A percentile compares a stretch with the other conserved stretches of the same genome.
Conservation (phyloP, 2,113 vertebrate species). For the Cavia aperea region DNA sequence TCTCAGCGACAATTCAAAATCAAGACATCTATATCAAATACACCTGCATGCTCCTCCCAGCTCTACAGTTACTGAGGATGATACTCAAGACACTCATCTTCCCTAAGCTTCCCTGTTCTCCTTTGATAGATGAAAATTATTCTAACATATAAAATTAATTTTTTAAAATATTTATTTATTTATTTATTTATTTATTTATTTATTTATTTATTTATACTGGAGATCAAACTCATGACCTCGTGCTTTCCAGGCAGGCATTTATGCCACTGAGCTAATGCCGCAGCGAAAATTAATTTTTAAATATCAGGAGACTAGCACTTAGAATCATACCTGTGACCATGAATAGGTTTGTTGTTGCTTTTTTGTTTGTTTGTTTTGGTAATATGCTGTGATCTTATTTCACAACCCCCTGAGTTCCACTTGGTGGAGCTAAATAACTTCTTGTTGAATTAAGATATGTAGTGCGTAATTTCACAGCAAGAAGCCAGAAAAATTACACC, state of each 20-base stretch:
- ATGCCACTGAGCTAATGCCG: too few relatives aligned
- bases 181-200: too few relatives aligned
- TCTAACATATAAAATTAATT: not conserved
- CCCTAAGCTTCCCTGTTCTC: not conserved
- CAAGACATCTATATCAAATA: not conserved
- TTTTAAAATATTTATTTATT: too few relatives aligned
- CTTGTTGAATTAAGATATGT: not conserved
- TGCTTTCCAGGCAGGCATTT: too few relatives aligned
- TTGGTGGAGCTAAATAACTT: not conserved
- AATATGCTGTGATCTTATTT: not conserved
- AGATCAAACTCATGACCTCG: too few relatives aligned
- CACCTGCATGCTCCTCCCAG: not conserved
- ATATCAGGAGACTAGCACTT: not conserved
- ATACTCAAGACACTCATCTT: not conserved
- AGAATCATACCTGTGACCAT: not conserved
- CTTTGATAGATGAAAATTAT: slow-evolving; percentile 17
- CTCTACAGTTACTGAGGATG: not conserved
- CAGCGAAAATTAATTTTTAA: not conserved
- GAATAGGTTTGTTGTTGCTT: not conserved
- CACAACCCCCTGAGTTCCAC: not conserved
- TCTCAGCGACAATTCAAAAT: not conserved
- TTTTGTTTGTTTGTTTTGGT: not conserved
- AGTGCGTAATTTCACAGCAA: not conserved
- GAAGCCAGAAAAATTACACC: not conserved
- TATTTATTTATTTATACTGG: too few relatives aligned